These are phyloP conservation scores for Meta bourneti DNA, from an alignment of 2,888 invertebrate species.

Conservation along the genomic window DNA sequence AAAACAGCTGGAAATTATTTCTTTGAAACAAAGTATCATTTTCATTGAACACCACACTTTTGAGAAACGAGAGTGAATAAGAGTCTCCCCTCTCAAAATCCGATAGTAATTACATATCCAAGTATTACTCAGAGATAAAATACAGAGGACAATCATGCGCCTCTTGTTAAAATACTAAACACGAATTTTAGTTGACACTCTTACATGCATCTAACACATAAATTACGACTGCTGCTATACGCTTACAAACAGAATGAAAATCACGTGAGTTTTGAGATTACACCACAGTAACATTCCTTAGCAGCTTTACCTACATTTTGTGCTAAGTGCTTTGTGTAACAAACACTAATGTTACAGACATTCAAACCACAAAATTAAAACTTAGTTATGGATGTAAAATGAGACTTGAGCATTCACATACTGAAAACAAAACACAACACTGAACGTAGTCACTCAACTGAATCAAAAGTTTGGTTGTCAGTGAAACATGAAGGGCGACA, in stretches of 20 bases:
- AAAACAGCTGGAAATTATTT: conserved; percentile 19
- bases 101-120: conserved; percentile 41
- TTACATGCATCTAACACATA: conserved; percentile 74
- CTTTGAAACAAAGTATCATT: background rate
- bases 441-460: conserved; percentile 27
- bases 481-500: conserved; percentile 8
- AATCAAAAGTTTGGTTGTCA: conserved; percentile 1
- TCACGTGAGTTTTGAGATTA: conserved; percentile 58
- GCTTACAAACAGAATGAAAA: conserved; percentile 61
- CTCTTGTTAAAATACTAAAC: conserved; percentile 51
- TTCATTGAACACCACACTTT: conserved; percentile 7
- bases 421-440: conserved; percentile 39
- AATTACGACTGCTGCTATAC: conserved; percentile 69
- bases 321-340: conserved; percentile 71
- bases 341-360: conserved; percentile 65
- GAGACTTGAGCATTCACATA: conserved; percentile 63
- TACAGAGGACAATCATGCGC: conserved; percentile 49
- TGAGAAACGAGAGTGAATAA: conserved; percentile 38
- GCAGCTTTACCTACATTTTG: conserved; percentile 62
- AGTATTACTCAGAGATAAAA: conserved; percentile 42
- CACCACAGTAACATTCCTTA: conserved; percentile 58
- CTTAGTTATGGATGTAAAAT: conserved; percentile 42
- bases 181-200: conserved; percentile 53
- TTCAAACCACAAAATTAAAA: conserved; percentile 54
- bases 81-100: conserved; percentile 32